Evolutionary conservation across 2,797 vertebrate species (phyloP).

Genomic region (Sphenopsis melanotis): DNA sequence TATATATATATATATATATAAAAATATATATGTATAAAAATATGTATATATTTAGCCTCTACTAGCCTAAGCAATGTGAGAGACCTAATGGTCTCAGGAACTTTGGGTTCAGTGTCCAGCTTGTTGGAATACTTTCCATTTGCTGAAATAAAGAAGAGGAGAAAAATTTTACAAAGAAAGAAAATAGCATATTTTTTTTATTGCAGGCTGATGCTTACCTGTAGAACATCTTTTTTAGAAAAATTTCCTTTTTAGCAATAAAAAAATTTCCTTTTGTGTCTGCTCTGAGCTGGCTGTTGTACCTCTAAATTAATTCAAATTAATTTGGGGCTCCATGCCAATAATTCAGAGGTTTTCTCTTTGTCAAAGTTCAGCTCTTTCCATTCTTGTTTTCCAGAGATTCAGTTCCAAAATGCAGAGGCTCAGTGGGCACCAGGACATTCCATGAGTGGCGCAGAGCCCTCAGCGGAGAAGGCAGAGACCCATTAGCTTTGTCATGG

Average conservation of each 20-base stretch:
- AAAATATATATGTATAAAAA: no score
- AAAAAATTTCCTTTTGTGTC: not conserved
- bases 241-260: not conserved
- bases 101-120: not conserved
- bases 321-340: not conserved
- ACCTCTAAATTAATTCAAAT: not conserved
- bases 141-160: not conserved
- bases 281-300: not conserved
- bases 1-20: no score
- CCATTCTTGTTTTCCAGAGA: slow-evolving; percentile 42
- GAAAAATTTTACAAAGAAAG: rapidly evolving
- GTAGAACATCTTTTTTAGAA: not conserved
- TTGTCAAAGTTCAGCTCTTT: slow-evolving; percentile 11
- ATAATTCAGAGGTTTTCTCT: not conserved
- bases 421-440: slow-evolving; percentile 38
- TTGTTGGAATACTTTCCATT: not conserved
- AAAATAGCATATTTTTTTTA: not conserved
- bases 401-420: slow-evolving; percentile 51
- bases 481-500: not conserved
- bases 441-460: slow-evolving; percentile 20
- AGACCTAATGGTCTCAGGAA: not conserved
- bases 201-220: not conserved
- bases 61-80: not conserved
- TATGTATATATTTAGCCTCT: not conserved
- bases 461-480: not conserved